Evolutionary conservation across 2,113 vertebrate species (phyloP), one percentile per base, ranked within the genome.

Genomic region (Aegotheles bennettii): DNA sequence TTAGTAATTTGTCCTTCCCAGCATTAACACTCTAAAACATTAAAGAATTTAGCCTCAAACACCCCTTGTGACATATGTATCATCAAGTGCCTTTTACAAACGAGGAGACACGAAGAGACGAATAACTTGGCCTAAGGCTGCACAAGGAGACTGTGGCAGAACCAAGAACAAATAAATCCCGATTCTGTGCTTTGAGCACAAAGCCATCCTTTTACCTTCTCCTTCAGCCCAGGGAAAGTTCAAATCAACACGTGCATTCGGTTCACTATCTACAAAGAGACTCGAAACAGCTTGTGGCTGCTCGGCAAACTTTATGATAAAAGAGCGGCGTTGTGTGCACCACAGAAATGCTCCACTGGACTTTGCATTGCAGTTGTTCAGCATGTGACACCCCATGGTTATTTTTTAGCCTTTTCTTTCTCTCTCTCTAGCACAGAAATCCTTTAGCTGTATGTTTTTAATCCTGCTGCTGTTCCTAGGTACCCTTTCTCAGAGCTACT

Each of bases 271-370:
- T 76, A 17, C 63, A 87, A 87, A 89, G 88, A 95, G 64, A 67
- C 17, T 45, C 40, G 54, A 90, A 95, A 93, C 64, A 87, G 45
- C 43, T 79, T 93, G 63, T 74, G 84, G 92, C 92, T 90, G 71
- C 79, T 94, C 90, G 80, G 92, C 73, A 94, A 88, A 89, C 65
- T 63, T 64, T 82, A 75, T 24, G 87, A 97, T 85, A 91, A 70
- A 95, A 94, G 29, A 77, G 63, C 17, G 3, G 75, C 51, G 57
- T 84, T 92, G 84, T 45, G 43, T 10, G 8, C 50, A 61, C 89
- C 88, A 87, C 94, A 93, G 73, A 95, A 92, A 93, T 57, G 70
- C 77, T 61, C 68, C 63, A 13, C 29, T 56, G 82, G 74, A 78
- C 92, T 91, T 93, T 35, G 48, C 56, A 36, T 36, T 87, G 80